Evolutionary conservation across 1,140 invertebrate genomes (phyloP).

Genomic region (Brachionus paranguensis): DNA sequence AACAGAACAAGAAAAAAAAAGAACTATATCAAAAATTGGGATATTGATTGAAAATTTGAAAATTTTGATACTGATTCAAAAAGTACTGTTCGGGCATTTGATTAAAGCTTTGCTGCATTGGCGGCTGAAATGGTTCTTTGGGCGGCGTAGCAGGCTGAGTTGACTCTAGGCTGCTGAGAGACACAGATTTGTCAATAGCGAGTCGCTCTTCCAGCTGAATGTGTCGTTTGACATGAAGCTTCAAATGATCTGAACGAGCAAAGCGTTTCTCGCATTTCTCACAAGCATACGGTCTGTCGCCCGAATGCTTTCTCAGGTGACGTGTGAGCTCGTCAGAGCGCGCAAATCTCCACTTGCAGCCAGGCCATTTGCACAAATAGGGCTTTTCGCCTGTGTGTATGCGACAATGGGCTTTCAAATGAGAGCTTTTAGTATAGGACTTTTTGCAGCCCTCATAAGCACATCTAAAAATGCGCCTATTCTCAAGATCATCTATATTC

Average conservation of each 20-base stretch:
- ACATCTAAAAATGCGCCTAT: constrained; percentile 41
- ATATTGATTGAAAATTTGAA: not conserved
- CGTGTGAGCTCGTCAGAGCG: constrained; percentile 61
- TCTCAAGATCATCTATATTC: constrained; percentile 13
- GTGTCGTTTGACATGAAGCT: constrained; percentile 90
- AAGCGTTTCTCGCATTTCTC: constrained; percentile 83
- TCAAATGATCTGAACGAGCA: constrained; percentile 88
- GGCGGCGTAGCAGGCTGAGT: not conserved
- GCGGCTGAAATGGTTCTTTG: not conserved
- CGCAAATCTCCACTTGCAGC: constrained; percentile 76
- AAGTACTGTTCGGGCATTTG: not conserved
- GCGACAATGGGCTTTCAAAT: constrained; percentile 64
- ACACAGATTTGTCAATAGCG: not conserved
- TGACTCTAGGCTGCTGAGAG: not conserved
- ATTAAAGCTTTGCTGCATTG: not conserved
- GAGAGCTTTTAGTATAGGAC: constrained; percentile 68
- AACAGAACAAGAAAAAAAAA: not conserved
- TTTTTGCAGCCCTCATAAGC: constrained; percentile 64
- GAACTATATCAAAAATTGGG: not conserved
- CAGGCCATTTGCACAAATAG: constrained; percentile 74
- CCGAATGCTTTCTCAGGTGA: constrained; percentile 78
- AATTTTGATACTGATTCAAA: not conserved
- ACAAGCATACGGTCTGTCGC: constrained; percentile 93
- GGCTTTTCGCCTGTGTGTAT: constrained; percentile 64
- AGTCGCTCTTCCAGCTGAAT: not conserved